phyloP scores from a whole-genome alignment of 2,797 vertebrate genomes.

The Peromyscus attwateri region DNA sequence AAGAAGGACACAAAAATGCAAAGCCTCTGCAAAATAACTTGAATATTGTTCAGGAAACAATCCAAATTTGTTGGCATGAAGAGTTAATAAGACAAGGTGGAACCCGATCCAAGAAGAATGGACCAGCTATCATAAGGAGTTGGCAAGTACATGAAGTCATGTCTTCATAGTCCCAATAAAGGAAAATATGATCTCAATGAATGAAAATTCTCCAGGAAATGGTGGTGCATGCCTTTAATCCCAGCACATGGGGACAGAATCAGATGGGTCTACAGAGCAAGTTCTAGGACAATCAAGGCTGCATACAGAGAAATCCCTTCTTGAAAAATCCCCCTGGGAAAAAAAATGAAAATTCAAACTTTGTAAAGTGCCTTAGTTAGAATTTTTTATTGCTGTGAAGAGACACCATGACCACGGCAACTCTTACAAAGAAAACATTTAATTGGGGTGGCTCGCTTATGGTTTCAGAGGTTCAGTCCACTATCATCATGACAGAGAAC shows the following conservation, averaged over 20 bases:
- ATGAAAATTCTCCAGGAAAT: background rate
- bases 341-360: too few relatives aligned
- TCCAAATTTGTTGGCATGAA: conserved; percentile 26
- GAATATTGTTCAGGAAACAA: background rate
- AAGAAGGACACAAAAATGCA: background rate
- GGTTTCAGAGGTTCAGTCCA: background rate
- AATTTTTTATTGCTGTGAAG: too few relatives aligned
- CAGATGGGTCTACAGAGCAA: background rate
- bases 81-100: background rate
- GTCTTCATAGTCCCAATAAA: conserved; percentile 10
- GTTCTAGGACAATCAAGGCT: background rate
- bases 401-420: background rate
- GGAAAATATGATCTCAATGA: background rate
- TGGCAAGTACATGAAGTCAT: background rate
- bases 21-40: background rate
- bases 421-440: background rate
- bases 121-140: background rate
- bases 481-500: background rate
- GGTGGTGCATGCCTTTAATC: background rate
- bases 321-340: too few relatives aligned
- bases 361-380: too few relatives aligned
- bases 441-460: background rate
- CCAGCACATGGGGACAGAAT: background rate
- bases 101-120: background rate
- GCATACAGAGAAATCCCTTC: background rate